These are phyloP conservation scores for Eupleurogrammus muticus DNA, from an alignment of 2,797 vertebrate species.

Conservation along the genomic window DNA sequence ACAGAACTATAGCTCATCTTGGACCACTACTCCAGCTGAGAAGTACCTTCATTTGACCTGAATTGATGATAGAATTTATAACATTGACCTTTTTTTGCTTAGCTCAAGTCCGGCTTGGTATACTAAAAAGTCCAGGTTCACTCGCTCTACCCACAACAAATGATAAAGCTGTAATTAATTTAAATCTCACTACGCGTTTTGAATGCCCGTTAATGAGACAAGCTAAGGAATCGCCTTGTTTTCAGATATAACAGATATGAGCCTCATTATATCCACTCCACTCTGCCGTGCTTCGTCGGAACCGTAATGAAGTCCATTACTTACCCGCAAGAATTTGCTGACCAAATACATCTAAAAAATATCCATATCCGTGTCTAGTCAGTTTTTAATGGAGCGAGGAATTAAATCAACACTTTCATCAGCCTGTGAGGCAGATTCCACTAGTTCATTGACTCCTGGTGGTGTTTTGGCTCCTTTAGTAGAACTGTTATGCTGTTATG, in stretches of 20 bases:
- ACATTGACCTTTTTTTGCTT: neutral
- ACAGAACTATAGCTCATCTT: neutral
- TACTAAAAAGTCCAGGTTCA: neutral
- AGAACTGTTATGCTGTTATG: slow-evolving; percentile 6
- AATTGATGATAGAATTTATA: neutral
- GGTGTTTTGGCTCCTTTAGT: slow-evolving; percentile 5
- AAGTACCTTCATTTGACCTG: slow-evolving; percentile 2
- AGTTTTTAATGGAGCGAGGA: neutral
- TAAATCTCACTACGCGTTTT: neutral
- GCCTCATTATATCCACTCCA: neutral
- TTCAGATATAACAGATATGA: neutral
- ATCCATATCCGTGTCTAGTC: neutral
- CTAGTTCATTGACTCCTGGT: neutral
- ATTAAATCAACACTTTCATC: neutral
- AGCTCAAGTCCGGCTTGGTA: neutral
- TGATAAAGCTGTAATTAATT: neutral
- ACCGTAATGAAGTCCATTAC: neutral
- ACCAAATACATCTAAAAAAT: neutral
- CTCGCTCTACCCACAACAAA: neutral
- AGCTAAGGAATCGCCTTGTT: neutral
- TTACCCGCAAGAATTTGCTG: neutral
- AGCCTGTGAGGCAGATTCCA: neutral
- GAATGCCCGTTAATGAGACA: neutral
- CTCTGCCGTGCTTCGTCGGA: no score
- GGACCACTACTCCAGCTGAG: slow-evolving; percentile 17